Evolutionary conservation across 2,888 invertebrate genomes (phyloP).

Genomic region (Pharmacophagus antenor): DNA sequence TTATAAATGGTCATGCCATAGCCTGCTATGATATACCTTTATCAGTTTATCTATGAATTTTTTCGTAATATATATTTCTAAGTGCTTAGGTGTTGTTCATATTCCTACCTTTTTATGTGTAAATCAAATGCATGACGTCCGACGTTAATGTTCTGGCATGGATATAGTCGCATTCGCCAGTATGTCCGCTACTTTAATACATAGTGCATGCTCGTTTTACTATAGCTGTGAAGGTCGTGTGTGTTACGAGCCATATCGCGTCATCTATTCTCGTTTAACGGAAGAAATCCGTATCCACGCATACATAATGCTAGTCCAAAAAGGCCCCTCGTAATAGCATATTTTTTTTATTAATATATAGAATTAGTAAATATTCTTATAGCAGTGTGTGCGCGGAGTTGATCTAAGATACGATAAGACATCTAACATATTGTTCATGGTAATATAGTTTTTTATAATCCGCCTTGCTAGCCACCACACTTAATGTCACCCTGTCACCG

Average conservation of each 20-base stretch:
- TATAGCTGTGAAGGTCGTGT: constrained; percentile 68
- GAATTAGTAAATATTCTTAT: no score
- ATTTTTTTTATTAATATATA: no score
- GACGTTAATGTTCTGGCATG: constrained; percentile 18
- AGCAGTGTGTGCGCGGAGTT: no score
- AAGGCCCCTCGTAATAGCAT: no score
- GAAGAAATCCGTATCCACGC: constrained; percentile 27
- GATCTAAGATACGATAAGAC: no score
- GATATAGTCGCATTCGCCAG: constrained; percentile 29
- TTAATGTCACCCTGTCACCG: no score
- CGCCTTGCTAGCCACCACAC: no score
- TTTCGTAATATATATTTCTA: no score
- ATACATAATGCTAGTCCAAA: constrained; percentile 11
- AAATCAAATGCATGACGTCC: constrained; percentile 2
- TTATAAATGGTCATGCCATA: no score
- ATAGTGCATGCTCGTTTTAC: constrained; percentile 48
- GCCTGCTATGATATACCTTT: neutral
- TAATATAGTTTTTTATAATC: no score
- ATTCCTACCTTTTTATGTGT: constrained; percentile 2
- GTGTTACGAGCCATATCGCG: constrained; percentile 49
- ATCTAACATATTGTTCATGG: no score
- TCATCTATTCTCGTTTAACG: constrained; percentile 28
- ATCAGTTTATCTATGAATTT: neutral
- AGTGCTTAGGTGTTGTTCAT: no score
- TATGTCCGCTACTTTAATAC: constrained; percentile 56